These are phyloP conservation scores for Clivina fossor DNA, from an alignment of 2,888 invertebrate genomes.

Conservation along the genomic window DNA sequence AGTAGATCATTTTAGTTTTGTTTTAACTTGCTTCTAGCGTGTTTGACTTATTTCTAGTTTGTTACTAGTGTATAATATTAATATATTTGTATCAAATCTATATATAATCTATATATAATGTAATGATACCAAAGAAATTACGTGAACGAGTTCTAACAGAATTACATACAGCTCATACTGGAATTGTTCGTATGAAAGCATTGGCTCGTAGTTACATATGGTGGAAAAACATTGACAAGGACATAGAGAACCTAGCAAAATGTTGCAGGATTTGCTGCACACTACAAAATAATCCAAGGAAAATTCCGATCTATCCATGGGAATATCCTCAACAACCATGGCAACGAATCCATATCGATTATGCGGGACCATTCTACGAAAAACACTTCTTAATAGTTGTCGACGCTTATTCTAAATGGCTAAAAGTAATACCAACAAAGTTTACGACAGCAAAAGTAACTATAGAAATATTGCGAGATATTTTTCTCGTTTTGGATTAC, in stretches of 20 bases:
- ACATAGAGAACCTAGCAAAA: constrained; percentile 37
- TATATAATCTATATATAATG: no score
- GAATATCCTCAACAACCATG: constrained; percentile 37
- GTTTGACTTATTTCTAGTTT: no score
- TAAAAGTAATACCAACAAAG: constrained; percentile 38
- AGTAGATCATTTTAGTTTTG: no score
- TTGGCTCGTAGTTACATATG: constrained; percentile 34
- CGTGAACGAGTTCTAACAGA: constrained; percentile 26
- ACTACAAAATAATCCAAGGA: constrained; percentile 13
- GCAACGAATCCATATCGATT: constrained; percentile 43
- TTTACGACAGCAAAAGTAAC: constrained; percentile 31
- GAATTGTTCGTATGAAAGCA: constrained; percentile 40
- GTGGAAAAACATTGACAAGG: constrained; percentile 39
- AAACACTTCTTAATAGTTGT: constrained; percentile 31
- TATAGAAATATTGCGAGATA: constrained; percentile 24
- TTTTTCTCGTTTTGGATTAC: constrained; percentile 38
- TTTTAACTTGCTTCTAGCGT: no score
- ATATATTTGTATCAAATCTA: no score
- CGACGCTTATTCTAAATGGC: constrained; percentile 37
- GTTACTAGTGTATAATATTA: no score
- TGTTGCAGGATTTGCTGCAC: constrained; percentile 31
- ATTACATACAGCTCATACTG: constrained; percentile 36
- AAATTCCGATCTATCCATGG: constrained; percentile 35
- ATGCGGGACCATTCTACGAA: constrained; percentile 39
- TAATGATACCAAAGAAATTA: constrained; percentile 29